Conservation (phyloP, 2,113 vertebrate species). For the Thinocorus orbignyianus region DNA sequence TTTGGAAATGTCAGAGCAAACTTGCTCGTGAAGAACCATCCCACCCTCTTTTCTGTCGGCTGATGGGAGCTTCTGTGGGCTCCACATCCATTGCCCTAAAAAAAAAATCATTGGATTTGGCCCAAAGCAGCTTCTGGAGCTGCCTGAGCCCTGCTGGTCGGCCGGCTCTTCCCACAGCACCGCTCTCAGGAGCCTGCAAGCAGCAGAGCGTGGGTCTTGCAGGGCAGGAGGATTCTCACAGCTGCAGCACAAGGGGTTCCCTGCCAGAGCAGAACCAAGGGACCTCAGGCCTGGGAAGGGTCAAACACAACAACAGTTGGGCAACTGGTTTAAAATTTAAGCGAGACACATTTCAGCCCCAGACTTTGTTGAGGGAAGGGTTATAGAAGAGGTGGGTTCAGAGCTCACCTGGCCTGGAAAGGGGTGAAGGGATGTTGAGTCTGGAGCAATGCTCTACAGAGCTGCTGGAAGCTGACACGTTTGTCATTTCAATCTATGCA, state of each 20-base stretch:
- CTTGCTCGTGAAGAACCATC: neutral
- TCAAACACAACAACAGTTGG: rapidly evolving
- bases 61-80: neutral
- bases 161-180: neutral
- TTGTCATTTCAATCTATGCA: neutral
- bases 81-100: too few relatives aligned
- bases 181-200: rapidly evolving
- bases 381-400: neutral
- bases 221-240: neutral
- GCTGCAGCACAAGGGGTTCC: neutral
- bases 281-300: rapidly evolving
- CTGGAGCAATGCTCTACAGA: rapidly evolving
- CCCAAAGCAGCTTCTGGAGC: neutral
- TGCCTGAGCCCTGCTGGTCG: neutral
- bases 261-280: neutral
- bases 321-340: neutral
- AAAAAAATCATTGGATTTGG: neutral
- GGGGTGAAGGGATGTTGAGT: neutral
- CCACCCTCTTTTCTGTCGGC: neutral
- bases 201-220: neutral
- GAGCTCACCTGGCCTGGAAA: neutral
- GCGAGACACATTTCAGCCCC: rapidly evolving
- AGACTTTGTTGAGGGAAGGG: neutral
- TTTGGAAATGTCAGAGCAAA: neutral
- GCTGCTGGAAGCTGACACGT: neutral